Conservation (phyloP, 2,888 invertebrate species). For the Conomelus anceps region DNA sequence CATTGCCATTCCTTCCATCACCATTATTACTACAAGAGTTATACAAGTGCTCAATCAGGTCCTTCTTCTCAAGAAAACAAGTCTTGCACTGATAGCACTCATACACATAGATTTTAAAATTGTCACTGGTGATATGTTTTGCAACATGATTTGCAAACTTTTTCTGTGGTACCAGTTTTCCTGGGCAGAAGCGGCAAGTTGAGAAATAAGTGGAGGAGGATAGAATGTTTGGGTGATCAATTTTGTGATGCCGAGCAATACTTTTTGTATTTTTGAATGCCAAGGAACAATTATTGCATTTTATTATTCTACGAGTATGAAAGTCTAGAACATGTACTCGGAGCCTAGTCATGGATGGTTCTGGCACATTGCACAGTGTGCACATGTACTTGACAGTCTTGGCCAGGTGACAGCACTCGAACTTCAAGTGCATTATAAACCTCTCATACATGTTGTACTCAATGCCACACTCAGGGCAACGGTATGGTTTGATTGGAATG, state of each 20-base stretch:
- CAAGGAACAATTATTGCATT: constrained; percentile 24
- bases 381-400: constrained; percentile 27
- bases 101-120: constrained; percentile 16
- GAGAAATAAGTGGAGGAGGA: not conserved
- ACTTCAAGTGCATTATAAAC: constrained; percentile 24
- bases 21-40: not conserved
- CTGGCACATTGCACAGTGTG: constrained; percentile 20
- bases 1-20: not conserved
- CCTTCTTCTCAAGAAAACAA: constrained; percentile 15
- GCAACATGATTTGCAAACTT: constrained; percentile 12
- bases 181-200: constrained; percentile 21
- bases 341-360: constrained; percentile 9
- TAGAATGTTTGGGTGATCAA: not conserved
- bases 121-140: constrained; percentile 8
- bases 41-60: constrained; percentile 10
- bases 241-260: constrained; percentile 2
- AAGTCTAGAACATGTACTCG: constrained; percentile 20
- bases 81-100: constrained; percentile 16
- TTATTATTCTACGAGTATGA: constrained; percentile 25
- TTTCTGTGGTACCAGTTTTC: constrained; percentile 16
- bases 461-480: constrained; percentile 29
- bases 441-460: constrained; percentile 21
- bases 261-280: constrained; percentile 15
- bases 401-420: constrained; percentile 26
- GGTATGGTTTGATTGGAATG: constrained; percentile 24